Conservation (phyloP, 2,888 invertebrate species). For the Stegana nigrithorax region DNA sequence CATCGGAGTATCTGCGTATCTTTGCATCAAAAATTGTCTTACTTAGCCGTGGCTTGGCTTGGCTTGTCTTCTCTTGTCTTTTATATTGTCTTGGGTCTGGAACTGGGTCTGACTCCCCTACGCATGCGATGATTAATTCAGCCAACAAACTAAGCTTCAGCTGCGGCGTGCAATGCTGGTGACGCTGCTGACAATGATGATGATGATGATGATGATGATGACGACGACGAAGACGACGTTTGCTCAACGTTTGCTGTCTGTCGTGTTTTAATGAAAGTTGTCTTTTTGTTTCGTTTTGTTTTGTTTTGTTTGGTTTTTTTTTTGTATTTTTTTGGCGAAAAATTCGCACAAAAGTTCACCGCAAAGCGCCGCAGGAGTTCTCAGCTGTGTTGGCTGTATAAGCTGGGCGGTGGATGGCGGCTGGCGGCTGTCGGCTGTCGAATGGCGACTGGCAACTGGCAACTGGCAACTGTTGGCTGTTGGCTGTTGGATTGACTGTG, state of each 20-base stretch:
- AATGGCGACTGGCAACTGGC: not conserved
- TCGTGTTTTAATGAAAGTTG: not conserved
- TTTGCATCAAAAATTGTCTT: not conserved
- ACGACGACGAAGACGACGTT: no score
- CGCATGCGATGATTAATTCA: not conserved
- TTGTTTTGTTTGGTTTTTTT: no score
- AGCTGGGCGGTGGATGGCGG: not conserved
- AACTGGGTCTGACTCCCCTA: not conserved
- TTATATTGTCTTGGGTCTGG: no score
- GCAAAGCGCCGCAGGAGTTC: not conserved
- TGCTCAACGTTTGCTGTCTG: not conserved
- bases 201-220: no score
- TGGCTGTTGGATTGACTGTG: conserved; percentile 1
- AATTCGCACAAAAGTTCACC: not conserved
- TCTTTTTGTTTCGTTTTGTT: no score
- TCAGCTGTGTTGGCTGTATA: not conserved
- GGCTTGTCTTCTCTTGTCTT: no score
- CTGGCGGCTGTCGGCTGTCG: not conserved
- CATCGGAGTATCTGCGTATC: not conserved
- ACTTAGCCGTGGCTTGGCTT: not conserved
- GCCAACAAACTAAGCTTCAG: no score
- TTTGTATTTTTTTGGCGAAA: no score
- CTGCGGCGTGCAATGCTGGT: no score
- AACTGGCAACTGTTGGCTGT: no score
- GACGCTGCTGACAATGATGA: no score